These are phyloP conservation scores for Dicentrarchus labrax DNA, from an alignment of 2,113 vertebrate genomes.

Conservation along the genomic window DNA sequence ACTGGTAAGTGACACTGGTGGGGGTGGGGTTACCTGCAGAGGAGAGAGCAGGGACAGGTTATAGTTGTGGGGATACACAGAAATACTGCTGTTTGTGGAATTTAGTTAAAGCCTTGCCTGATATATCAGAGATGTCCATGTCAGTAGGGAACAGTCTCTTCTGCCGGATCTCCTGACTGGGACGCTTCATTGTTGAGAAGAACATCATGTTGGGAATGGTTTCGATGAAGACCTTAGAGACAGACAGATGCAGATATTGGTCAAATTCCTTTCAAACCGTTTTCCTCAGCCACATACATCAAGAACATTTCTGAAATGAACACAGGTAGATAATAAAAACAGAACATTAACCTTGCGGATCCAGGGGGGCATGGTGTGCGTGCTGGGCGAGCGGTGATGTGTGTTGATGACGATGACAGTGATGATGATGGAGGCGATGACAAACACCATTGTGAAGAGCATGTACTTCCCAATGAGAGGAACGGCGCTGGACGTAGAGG, in stretches of 20 bases:
- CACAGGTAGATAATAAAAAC: not conserved
- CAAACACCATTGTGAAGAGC: conserved; percentile 99
- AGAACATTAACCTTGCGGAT: conserved; percentile 90
- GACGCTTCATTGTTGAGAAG: conserved; percentile 98
- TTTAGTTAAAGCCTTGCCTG: conserved; percentile 87
- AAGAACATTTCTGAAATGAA: conserved; percentile 27
- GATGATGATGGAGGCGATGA: conserved; percentile 97
- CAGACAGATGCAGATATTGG: not conserved
- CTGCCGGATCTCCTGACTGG: conserved; percentile 91
- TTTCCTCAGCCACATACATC: not conserved
- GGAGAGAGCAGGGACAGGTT: not conserved
- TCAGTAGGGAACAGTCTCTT: conserved; percentile 90
- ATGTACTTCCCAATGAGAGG: conserved; percentile 99
- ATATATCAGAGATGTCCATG: conserved; percentile 98
- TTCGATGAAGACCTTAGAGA: conserved; percentile 93
- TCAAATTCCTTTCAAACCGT: too few species aligned
- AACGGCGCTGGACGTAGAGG: conserved; percentile 96
- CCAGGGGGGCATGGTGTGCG: conserved; percentile 95
- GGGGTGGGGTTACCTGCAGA: conserved; percentile 90
- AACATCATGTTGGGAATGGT: conserved; percentile 99
- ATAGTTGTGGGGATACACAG: not conserved
- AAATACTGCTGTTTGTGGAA: not conserved
- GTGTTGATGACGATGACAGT: conserved; percentile 98
- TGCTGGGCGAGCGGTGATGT: conserved; percentile 97
- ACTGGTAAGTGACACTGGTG: conserved; percentile 90